These are phyloP conservation scores for Xestia ashworthii DNA, from an alignment of 2,888 invertebrate genomes.

Conservation along the genomic window DNA sequence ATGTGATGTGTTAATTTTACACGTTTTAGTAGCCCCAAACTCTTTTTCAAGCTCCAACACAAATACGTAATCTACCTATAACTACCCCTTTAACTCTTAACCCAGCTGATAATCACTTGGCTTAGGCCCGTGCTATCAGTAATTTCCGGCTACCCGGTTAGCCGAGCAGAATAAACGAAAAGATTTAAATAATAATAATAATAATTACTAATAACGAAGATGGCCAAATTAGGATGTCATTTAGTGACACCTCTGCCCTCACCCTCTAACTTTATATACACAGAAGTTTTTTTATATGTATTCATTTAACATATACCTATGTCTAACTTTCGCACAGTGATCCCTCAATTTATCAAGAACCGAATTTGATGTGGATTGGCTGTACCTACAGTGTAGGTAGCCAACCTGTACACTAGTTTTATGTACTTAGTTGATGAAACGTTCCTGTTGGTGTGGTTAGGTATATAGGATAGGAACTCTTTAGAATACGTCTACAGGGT, in stretches of 20 bases:
- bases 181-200: no score
- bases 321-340: neutral
- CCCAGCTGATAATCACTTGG: no score
- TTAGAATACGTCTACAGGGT: neutral
- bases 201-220: no score
- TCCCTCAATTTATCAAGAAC: neutral
- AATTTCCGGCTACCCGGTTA: no score
- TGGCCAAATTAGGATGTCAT: neutral
- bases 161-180: no score
- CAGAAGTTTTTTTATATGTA: neutral
- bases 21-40: neutral
- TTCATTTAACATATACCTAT: neutral
- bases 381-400: no score
- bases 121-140: no score
- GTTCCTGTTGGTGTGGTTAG: neutral
- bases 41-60: no score
- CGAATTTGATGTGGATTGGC: neutral
- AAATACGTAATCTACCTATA: no score
- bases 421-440: neutral
- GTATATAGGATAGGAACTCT: no score
- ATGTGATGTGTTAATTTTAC: neutral
- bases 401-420: neutral
- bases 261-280: neutral
- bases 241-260: neutral
- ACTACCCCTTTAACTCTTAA: no score